Evolutionary conservation across 2,888 invertebrate genomes (phyloP).

Genomic region (Lepidocyrtoides sp.): DNA sequence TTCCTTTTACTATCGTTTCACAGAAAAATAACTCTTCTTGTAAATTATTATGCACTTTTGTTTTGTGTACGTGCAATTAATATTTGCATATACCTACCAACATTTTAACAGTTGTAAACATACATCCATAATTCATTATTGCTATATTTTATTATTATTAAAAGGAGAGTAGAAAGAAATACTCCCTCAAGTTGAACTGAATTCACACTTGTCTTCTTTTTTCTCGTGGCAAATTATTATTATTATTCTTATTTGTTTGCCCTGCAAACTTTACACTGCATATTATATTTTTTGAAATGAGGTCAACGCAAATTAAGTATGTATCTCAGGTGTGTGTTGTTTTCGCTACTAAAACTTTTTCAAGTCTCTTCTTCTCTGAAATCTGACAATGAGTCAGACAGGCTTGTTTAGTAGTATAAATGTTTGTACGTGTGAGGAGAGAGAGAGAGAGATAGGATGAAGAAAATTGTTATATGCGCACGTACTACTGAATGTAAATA

Average conservation of each 20-base stretch:
- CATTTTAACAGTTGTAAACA: background rate
- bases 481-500: background rate
- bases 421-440: no score
- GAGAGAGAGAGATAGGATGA: no score
- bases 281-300: slow-evolving; percentile 23
- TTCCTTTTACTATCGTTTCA: slow-evolving; percentile 47
- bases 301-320: slow-evolving; percentile 36
- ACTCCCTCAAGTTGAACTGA: background rate
- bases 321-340: slow-evolving; percentile 25
- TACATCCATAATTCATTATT: slow-evolving; percentile 24
- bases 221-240: background rate
- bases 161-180: no score
- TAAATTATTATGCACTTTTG: slow-evolving; percentile 2
- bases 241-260: no score
- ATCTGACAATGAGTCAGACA: no score
- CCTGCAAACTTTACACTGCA: slow-evolving; percentile 8
- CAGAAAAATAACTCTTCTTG: no score
- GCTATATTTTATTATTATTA: no score
- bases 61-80: slow-evolving; percentile 33
- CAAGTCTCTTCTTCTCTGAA: background rate
- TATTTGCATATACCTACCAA: background rate
- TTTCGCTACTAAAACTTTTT: background rate
- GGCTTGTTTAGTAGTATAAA: no score
- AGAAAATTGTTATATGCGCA: no score
- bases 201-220: background rate